Evolutionary conservation across 1,140 invertebrate genomes (phyloP), one percentile per base, ranked within the genome.

Genomic region (Heliconius melpomene): DNA sequence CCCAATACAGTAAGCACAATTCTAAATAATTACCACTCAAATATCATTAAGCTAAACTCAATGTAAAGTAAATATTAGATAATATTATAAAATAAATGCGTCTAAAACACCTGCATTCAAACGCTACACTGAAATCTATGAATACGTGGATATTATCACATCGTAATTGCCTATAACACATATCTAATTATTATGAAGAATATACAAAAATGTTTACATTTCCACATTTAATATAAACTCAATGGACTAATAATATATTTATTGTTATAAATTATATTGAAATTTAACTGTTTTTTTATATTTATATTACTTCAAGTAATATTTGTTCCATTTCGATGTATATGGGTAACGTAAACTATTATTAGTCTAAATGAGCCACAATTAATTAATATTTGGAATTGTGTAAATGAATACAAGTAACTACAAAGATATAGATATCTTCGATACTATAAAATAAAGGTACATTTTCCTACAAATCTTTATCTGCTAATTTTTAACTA

Each of bases 71-170:
- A 71, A 50, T 78, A 80, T 36, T 75, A 83, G 46, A 74, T 75
- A 71, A 72, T 66, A 72, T 77, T 75, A 77, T 72, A 72, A 82
- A 82, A 29, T 77, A 79, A 84, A 78, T 75, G 52, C 50, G 72
- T 79, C 75, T 82, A 85, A 66, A 79, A 83, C 75, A 82, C 54
- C 54, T 77, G 78, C 79, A 60, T 73, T 79, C 72, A 72, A 76
- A 60, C 52, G 75, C 82, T 85, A 85, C 82, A 52, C 83, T 79
- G 80, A 83, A 72, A 75, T 83, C 82, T 86, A 85, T 85, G 81
- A 84, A 83, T 84, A 86, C 79, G 81, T 72, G 74, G 77, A 79
- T 84, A 85, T 83, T 88, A 87, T 86, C 85, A 89, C 85, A 87
- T 86, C 76, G 71, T 84, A 86, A 85, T 84, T 85, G 82, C 75